phyloP scores from a whole-genome alignment of 2,113 vertebrate genomes.

The Cyphomyrus plagiostoma region DNA sequence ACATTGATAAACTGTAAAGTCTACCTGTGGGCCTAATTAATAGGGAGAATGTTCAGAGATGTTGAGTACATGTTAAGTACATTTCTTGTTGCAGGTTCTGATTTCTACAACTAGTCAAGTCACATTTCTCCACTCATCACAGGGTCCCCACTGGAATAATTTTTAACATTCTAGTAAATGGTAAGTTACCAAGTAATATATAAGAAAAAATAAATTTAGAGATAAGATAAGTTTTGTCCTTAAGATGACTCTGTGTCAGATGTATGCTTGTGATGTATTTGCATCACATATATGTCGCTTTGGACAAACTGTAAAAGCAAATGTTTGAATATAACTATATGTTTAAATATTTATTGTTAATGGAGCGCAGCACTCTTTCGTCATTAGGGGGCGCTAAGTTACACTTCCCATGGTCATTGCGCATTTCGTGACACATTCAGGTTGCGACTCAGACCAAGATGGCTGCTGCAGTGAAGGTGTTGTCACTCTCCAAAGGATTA shows the following conservation, averaged over 20 bases:
- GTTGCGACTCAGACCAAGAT: background rate
- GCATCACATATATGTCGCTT: background rate
- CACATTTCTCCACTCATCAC: too few species aligned
- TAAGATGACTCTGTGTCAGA: background rate
- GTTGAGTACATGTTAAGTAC: background rate
- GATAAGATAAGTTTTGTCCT: background rate
- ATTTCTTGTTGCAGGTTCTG: background rate
- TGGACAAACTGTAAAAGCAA: background rate
- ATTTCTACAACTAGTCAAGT: background rate
- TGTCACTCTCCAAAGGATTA: background rate
- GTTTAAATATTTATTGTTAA: background rate
- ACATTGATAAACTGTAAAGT: background rate
- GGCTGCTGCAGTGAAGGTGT: background rate
- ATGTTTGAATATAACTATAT: background rate
- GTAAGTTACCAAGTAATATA: background rate
- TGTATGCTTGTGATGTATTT: background rate
- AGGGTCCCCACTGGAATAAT: background rate
- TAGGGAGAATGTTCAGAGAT: background rate
- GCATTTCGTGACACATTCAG: background rate
- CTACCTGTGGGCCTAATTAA: background rate
- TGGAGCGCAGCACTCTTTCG: background rate
- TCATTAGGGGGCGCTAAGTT: background rate
- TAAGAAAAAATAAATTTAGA: background rate
- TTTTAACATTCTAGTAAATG: background rate
- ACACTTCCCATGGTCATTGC: background rate